Conservation (phyloP, 2,888 invertebrate species). For the Tenthredo amoena region DNA sequence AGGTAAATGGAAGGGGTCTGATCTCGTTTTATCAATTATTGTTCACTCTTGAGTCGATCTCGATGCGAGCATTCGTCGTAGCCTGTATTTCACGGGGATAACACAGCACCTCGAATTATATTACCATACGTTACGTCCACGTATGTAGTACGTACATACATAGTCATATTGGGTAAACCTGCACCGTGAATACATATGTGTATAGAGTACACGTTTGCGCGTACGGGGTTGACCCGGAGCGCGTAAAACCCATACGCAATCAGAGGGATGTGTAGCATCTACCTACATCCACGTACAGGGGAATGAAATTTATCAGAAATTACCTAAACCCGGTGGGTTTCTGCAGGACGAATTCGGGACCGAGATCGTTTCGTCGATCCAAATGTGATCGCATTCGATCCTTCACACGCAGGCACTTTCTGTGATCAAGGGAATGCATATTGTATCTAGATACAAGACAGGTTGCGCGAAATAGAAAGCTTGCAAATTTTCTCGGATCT, state of each 20-base stretch:
- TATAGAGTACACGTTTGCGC: not conserved
- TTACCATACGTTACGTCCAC: not conserved
- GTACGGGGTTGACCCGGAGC: not conserved
- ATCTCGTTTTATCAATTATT: not conserved
- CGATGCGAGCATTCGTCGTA: not conserved
- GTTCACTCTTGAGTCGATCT: not conserved
- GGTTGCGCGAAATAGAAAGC: not conserved
- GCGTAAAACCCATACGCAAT: conserved; percentile 20
- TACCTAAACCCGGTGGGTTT: not conserved
- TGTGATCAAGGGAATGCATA: not conserved
- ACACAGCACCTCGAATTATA: not conserved
- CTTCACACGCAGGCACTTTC: not conserved
- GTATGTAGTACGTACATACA: not conserved
- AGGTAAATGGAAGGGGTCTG: not conserved
- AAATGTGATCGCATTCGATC: not conserved
- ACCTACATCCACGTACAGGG: not conserved
- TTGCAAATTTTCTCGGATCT: not conserved
- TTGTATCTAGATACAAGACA: too few species aligned
- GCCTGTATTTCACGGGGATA: not conserved
- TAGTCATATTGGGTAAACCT: not conserved
- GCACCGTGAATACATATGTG: not conserved
- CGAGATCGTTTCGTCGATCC: not conserved
- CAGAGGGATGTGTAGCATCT: not conserved
- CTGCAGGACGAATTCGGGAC: not conserved
- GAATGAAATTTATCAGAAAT: not conserved